Percentiles rank a stretch among this genome's conserved stretches.
These are phyloP conservation scores for Galerucella nymphaeae DNA, from an alignment of 2,888 invertebrate genomes.

Conservation along the genomic window DNA sequence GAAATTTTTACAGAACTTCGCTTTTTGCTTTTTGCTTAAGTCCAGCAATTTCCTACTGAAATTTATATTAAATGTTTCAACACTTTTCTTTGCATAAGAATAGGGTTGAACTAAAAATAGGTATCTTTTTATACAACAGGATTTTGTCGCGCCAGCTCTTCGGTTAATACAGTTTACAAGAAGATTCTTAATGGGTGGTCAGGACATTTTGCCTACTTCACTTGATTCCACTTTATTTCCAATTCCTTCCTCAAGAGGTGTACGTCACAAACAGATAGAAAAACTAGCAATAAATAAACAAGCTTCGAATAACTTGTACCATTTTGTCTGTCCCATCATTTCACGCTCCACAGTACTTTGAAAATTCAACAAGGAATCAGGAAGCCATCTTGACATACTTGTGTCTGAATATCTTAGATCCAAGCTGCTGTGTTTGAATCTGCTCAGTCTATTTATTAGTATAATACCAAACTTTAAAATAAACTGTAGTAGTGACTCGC, in stretches of 20 bases:
- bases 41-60: conserved; percentile 34
- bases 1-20: conserved; percentile 38
- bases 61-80: neutral
- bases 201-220: neutral
- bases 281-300: neutral
- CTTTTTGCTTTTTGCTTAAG: conserved; percentile 46
- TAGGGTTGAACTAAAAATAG: neutral
- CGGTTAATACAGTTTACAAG: neutral
- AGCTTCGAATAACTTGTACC: neutral
- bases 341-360: no score
- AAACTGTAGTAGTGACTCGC: no score
- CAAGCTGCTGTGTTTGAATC: no score
- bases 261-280: neutral
- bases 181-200: neutral
- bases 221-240: neutral
- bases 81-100: neutral
- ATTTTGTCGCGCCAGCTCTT: neutral
- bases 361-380: no score
- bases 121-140: neutral
- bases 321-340: neutral
- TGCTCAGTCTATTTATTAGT: no score
- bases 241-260: neutral
- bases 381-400: no score
- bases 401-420: no score
- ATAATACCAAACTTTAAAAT: no score